Evolutionary conservation across 37 sponge, comb jelly and placozoan species (phyloP).

Genomic region (Oopsacas minuta): DNA sequence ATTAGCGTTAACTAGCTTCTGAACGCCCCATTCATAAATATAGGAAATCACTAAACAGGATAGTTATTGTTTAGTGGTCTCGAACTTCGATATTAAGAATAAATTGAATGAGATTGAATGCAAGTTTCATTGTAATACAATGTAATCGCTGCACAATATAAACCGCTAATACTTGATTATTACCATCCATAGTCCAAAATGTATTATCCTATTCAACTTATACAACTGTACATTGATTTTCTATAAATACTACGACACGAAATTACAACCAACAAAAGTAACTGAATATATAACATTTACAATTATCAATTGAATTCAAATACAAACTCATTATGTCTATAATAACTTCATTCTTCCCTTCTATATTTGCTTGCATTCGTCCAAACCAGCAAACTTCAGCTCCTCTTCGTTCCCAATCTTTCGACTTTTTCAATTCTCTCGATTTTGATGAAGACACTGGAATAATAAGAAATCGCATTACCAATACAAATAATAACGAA

Average conservation of each 20-base stretch:
- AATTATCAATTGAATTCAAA: neutral
- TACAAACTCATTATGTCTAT: neutral
- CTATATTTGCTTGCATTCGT: constrained; percentile 15
- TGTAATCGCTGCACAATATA: too few relatives aligned
- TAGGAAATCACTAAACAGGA: too few relatives aligned
- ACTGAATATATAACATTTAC: neutral
- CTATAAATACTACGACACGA: too few relatives aligned
- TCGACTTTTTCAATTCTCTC: neutral
- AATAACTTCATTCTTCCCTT: constrained; percentile 1
- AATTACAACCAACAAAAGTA: neutral
- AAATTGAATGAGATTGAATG: too few relatives aligned
- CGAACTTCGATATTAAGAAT: too few relatives aligned
- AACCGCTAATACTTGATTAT: too few relatives aligned
- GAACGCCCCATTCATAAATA: too few relatives aligned
- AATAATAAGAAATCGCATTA: neutral
- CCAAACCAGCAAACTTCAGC: neutral
- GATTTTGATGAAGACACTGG: neutral
- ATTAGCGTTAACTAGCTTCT: too few relatives aligned
- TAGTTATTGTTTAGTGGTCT: too few relatives aligned
- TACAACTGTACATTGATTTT: too few relatives aligned
- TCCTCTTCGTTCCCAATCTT: constrained; percentile 10
- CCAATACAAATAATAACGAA: neutral
- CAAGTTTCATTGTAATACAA: too few relatives aligned
- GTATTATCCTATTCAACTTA: too few relatives aligned
- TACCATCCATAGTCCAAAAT: neutral